Base-by-base conservation (phyloP, 1,140 invertebrate genomes). In the Atta cephalotes region DNA sequence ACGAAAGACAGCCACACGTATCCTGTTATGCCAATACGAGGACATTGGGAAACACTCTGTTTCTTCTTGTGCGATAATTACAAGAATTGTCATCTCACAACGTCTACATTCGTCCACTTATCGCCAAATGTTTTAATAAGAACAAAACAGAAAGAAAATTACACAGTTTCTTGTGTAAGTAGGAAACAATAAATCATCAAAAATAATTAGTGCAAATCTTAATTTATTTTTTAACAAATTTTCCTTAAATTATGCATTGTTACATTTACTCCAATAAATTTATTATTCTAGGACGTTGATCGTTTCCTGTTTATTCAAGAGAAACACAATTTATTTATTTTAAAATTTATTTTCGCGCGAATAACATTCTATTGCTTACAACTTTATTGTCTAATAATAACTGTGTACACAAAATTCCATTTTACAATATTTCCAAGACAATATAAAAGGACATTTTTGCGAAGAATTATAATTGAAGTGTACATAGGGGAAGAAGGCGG, bases 1-100 rank as follows among this genome's bases (percentile, higher is more conserved):
- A 84, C 70, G 80, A 76, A 70, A 84, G 56, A 84, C 56, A 72
- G 39, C 39, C 39, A 82, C 68, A 82, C 28, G 80, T 70, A 84
- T 35, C 56, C 63, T 39, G 31, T 31, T 72, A 58, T 35, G 39
- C 28, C 39, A 63, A 60, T 62, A 74, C 16, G 28, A 14, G 58
- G 25, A 74, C 21, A 84, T 56, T 62, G 31, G 31, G 31, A 35
- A 5, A 35, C 31, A 35, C 31, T 35, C 18, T 31, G 39, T 60
- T 82, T 63, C 56, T 62, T 74, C 28, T 25, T 49, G 25, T 35
- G 39, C 28, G 31, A 16, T 28, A 51, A n/a, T 49, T 25, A 14
- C 51, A 71, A 18, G 35, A 28, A 71, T 72, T 81, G 21, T 45
- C n/a, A 45, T 2, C 14, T 6, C 16, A 10, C 9, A 45, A 45